Conservation (phyloP, 1,140 invertebrate genomes). For the Caenorhabditis brenneri region DNA sequence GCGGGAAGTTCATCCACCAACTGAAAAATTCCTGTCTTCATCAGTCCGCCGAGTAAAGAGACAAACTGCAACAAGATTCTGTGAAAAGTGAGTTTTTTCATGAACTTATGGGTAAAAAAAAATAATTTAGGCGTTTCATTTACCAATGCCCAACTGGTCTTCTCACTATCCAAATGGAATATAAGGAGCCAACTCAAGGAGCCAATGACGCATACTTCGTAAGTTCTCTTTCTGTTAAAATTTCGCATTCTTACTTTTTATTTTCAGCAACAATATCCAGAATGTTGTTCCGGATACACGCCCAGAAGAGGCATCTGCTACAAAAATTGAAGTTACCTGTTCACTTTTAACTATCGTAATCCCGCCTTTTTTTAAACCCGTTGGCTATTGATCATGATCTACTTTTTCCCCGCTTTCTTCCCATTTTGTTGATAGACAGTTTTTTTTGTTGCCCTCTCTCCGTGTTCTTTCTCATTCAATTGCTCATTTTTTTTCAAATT, state of each 20-base stretch:
- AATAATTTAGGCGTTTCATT: background rate
- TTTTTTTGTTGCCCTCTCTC: background rate
- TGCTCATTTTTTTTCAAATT: background rate
- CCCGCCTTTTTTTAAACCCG: background rate
- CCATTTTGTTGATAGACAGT: background rate
- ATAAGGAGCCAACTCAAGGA: background rate
- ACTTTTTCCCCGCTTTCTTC: background rate
- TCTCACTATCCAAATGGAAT: slow-evolving; percentile 35
- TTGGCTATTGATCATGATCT: slow-evolving; percentile 29
- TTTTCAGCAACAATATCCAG: slow-evolving; percentile 35
- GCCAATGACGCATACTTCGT: slow-evolving; percentile 16
- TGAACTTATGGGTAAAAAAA: background rate
- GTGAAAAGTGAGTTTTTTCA: background rate
- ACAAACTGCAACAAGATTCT: slow-evolving; percentile 13
- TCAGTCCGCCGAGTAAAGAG: background rate
- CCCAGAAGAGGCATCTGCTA: slow-evolving; percentile 33
- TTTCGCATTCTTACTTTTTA: background rate
- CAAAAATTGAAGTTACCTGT: slow-evolving; percentile 3
- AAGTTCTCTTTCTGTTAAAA: background rate
- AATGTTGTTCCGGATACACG: slow-evolving; percentile 41
- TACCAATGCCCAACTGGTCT: slow-evolving; percentile 19
- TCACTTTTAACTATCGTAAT: background rate
- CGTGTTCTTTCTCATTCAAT: background rate
- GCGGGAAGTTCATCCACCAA: slow-evolving; percentile 63
- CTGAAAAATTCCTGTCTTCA: slow-evolving; percentile 43